Evolutionary conservation across 2,797 vertebrate genomes (phyloP).

Genomic region (Anomalospiza imberbis): DNA sequence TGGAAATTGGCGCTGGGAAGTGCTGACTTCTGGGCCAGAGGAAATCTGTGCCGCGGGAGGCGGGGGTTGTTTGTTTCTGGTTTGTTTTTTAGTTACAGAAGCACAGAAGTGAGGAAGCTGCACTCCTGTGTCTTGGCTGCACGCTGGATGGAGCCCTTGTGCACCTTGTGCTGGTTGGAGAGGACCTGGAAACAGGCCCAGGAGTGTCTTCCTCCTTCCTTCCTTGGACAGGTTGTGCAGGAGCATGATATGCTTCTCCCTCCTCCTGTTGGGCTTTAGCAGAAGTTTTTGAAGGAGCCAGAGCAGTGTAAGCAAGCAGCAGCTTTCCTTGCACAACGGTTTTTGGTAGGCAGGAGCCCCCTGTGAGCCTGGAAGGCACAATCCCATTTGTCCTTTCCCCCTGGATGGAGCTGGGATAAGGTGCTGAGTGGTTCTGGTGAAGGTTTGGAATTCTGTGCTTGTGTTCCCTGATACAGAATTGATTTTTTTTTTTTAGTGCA

Average conservation of each 20-base stretch:
- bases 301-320: neutral
- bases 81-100: neutral
- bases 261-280: neutral
- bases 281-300: neutral
- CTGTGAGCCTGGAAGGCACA: neutral
- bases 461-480: rapidly evolving
- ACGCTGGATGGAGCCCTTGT: neutral
- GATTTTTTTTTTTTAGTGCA: neutral
- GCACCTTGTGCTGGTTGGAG: neutral
- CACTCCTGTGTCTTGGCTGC: neutral
- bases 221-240: neutral
- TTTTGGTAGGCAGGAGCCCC: neutral
- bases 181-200: neutral
- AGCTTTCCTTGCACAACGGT: neutral
- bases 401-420: neutral
- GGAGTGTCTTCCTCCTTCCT: neutral
- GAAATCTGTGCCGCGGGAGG: neutral
- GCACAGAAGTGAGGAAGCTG: neutral
- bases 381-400: neutral
- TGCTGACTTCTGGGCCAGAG: neutral
- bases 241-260: neutral
- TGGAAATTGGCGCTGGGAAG: neutral
- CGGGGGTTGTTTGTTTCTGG: neutral
- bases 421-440: neutral
- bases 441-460: neutral